Conservation (phyloP, 2,888 invertebrate species). For the Balanococcus diminutus region DNA sequence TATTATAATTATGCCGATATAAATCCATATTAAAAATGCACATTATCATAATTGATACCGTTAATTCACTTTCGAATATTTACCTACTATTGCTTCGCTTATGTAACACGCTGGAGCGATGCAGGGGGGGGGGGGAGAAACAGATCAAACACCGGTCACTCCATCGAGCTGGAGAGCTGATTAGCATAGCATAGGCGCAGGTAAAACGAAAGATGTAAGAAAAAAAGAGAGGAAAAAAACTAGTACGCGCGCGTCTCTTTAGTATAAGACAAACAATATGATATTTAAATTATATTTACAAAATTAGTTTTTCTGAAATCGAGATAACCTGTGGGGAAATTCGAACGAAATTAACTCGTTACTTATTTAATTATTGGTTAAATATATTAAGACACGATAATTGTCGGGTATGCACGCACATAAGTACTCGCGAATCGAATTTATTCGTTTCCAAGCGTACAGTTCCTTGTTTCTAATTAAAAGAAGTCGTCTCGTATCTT, state of each 20-base stretch:
- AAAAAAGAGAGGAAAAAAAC: neutral
- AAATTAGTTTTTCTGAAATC: slow-evolving; percentile 39
- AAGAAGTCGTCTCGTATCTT: neutral
- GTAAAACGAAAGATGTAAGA: too few relatives aligned
- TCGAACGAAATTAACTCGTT: slow-evolving; percentile 50
- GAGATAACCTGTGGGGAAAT: slow-evolving; percentile 22
- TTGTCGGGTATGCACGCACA: slow-evolving; percentile 41
- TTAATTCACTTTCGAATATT: slow-evolving; percentile 39
- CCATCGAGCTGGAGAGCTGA: neutral
- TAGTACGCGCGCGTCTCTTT: neutral
- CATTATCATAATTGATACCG: slow-evolving; percentile 38
- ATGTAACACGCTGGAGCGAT: neutral
- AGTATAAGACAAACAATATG: slow-evolving; percentile 21
- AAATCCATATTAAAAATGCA: slow-evolving; percentile 15
- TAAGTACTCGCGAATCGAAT: slow-evolving; percentile 22
- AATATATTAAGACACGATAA: slow-evolving; percentile 54
- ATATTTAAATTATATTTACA: slow-evolving; percentile 42
- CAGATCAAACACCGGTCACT: slow-evolving; percentile 25
- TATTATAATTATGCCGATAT: slow-evolving; percentile 34
- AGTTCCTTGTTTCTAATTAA: slow-evolving; percentile 33
- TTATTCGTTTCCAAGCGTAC: neutral
- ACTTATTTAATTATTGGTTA: slow-evolving; percentile 46
- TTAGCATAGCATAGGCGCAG: slow-evolving; percentile 27
- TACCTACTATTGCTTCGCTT: neutral
- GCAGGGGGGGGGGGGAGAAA: neutral